Evolutionary conservation across 2,888 invertebrate genomes (phyloP).

Genomic region (Caenorhabditis japonica): DNA sequence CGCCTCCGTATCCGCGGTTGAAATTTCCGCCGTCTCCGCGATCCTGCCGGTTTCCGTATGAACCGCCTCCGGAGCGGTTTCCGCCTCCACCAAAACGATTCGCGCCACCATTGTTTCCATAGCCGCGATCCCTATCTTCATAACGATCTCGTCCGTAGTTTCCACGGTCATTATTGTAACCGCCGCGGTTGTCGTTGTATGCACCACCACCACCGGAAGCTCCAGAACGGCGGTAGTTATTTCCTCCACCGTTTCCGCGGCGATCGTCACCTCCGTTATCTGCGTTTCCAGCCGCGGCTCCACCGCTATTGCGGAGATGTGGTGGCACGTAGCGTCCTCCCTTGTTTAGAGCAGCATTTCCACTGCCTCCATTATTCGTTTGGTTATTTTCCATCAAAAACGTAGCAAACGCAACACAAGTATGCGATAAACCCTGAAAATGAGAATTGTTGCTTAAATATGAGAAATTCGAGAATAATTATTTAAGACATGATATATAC

Average conservation of each 20-base stretch:
- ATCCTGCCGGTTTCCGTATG: slow-evolving; percentile 40
- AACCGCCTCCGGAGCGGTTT: slow-evolving; percentile 16
- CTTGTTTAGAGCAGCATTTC: slow-evolving; percentile 64
- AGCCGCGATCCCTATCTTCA: slow-evolving; percentile 31
- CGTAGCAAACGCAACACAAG: slow-evolving; percentile 56
- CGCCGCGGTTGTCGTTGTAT: slow-evolving; percentile 42
- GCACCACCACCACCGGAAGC: slow-evolving; percentile 24
- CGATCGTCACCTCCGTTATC: slow-evolving; percentile 51
- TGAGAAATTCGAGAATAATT: too few relatives aligned
- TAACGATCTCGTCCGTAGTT: slow-evolving; percentile 22
- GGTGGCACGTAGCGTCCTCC: slow-evolving; percentile 72
- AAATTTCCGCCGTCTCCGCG: slow-evolving; percentile 43
- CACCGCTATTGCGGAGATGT: slow-evolving; percentile 62
- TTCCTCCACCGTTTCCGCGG: slow-evolving; percentile 46
- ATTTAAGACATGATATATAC: too few relatives aligned
- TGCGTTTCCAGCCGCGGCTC: slow-evolving; percentile 52
- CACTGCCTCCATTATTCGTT: slow-evolving; percentile 66
- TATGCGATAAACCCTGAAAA: slow-evolving; percentile 59
- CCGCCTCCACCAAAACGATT: slow-evolving; percentile 30
- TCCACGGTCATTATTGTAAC: slow-evolving; percentile 15
- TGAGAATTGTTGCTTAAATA: too few relatives aligned
- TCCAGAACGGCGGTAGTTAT: slow-evolving; percentile 22
- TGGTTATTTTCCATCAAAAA: slow-evolving; percentile 69
- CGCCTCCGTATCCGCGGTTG: slow-evolving; percentile 41
- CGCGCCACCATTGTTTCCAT: slow-evolving; percentile 32